A percentile compares a stretch with the other conserved stretches of the same genome.
Conservation (phyloP, 2,113 vertebrate genomes). For the Hypanus sabinus region DNA sequence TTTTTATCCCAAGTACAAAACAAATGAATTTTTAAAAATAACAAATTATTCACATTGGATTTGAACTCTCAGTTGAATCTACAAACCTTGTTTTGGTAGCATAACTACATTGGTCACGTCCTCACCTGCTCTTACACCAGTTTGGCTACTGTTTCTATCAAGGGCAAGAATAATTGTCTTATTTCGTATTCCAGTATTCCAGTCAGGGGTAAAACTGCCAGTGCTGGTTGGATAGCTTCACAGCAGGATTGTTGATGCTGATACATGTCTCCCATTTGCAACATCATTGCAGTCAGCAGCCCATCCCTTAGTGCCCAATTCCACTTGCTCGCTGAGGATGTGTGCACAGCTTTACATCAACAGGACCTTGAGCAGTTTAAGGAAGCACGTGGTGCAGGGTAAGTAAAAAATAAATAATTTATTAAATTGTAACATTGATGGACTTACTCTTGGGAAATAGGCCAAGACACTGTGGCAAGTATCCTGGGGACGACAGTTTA, state of each 20-base stretch:
- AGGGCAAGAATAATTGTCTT: neutral
- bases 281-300: neutral
- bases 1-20: neutral
- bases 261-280: neutral
- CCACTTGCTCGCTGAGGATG: neutral
- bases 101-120: neutral
- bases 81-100: neutral
- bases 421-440: no score
- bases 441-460: no score
- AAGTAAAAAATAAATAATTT: no score
- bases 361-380: no score
- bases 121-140: neutral
- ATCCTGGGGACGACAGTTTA: no score
- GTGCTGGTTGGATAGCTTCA: neutral
- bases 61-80: neutral
- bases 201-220: neutral
- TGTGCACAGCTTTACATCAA: neutral
- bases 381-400: no score
- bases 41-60: neutral
- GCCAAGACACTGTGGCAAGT: no score
- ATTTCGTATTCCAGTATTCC: no score
- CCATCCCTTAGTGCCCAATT: neutral
- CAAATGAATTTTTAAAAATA: neutral
- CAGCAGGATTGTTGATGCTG: neutral
- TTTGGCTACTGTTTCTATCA: neutral